These are phyloP conservation scores for Microtus californicus DNA, from an alignment of 2,797 vertebrate species.

Conservation along the genomic window DNA sequence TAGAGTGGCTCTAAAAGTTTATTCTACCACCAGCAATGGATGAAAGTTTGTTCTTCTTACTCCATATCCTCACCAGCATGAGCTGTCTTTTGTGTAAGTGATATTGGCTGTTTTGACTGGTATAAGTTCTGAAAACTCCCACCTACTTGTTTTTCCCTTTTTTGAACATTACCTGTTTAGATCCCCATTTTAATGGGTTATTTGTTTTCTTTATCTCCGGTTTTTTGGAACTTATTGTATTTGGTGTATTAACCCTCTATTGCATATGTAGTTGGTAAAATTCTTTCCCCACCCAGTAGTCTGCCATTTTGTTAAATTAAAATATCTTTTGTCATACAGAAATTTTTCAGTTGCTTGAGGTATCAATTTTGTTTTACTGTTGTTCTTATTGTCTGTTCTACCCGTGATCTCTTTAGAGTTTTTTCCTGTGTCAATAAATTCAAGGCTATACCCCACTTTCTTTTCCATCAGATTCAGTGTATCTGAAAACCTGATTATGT, in stretches of 20 bases:
- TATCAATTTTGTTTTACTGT: background rate
- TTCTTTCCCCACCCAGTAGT: background rate
- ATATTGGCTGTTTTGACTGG: background rate
- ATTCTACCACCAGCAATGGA: background rate
- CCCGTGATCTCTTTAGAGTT: background rate
- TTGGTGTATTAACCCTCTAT: background rate
- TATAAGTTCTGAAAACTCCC: background rate
- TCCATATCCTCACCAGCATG: background rate
- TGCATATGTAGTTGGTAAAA: background rate
- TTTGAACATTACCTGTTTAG: background rate
- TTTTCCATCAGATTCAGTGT: background rate
- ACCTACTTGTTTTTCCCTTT: background rate
- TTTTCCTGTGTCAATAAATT: background rate
- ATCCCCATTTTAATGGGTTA: background rate
- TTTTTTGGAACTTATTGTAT: background rate
- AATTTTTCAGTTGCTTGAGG: background rate
- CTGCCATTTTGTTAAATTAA: background rate
- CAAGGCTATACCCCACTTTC: background rate
- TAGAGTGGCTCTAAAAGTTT: background rate
- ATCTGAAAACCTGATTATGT: background rate
- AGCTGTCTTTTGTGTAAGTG: background rate
- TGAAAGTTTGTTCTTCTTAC: background rate
- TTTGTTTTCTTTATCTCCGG: background rate
- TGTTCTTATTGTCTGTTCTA: background rate
- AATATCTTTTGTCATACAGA: background rate